These are phyloP conservation scores for Pteropus rufus DNA, from an alignment of 2,797 vertebrate species.

Conservation along the genomic window DNA sequence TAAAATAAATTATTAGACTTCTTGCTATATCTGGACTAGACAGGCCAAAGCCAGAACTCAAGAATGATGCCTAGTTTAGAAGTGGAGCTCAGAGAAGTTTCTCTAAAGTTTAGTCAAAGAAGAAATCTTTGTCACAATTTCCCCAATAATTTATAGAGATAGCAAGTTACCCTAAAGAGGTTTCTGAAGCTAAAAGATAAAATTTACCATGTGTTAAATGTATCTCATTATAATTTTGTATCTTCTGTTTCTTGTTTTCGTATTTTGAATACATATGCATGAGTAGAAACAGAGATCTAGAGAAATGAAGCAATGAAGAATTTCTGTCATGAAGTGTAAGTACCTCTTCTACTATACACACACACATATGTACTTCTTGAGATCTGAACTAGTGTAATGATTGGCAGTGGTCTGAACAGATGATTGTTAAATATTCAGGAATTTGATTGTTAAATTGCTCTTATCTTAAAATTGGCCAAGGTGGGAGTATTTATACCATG, in stretches of 20 bases:
- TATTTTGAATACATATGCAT: not conserved
- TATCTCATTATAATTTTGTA: not conserved
- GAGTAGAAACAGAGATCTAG: not conserved
- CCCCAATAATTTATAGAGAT: not conserved
- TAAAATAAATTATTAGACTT: not conserved
- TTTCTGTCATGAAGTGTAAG: not conserved
- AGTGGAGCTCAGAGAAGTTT: not conserved
- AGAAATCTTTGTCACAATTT: not conserved
- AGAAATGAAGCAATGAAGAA: not conserved
- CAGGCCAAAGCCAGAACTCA: not conserved
- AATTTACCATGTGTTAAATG: not conserved
- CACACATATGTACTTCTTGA: not conserved
- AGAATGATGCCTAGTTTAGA: not conserved
- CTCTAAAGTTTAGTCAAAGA: not conserved
- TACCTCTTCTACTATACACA: not conserved
- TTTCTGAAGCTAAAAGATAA: not conserved
- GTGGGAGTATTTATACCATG: not conserved
- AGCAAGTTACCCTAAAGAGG: not conserved
- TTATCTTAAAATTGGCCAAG: not conserved
- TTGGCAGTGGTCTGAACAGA: not conserved
- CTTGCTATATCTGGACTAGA: not conserved
- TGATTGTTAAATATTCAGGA: not conserved
- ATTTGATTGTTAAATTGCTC: not conserved
- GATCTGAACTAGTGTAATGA: not conserved
- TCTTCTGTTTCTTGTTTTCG: not conserved